Base-by-base conservation (phyloP, 1,140 invertebrate species). In the Drosophila grimshawi region DNA sequence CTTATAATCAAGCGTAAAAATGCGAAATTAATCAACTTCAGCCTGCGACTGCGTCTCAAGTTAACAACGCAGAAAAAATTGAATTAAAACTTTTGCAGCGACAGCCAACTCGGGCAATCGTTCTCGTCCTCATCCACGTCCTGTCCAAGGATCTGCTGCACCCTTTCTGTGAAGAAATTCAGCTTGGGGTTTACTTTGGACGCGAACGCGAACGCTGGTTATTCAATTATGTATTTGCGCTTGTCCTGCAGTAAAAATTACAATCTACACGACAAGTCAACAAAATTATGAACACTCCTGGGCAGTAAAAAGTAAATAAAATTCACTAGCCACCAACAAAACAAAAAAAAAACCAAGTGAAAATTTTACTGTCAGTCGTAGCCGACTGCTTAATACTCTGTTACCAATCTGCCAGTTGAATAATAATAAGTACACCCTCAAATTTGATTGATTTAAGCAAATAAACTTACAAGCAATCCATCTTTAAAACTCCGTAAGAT, bases 221-320 rank as follows among this genome's bases (percentile, higher is more conserved):
- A 91, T 91, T 91, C 89, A 91, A 90, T 91, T 91, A 91, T 91
- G 83, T 88, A 88, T 91, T 91, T 88, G 76, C 81, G 85, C 75
- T 89, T 91, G 82, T 91, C 82, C 82, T 86, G 90, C 90, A 82
- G 90, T 86, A 88, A 86, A 82, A 89, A 89, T 89, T 90, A 86
- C 83, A 86, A 86, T 80, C 78, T 81, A 79, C 76, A 86, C 82
- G 82, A 91, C 90, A 91, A 91, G 82, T 91, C 90, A 91, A 91
- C 90, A 90, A 89, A 91, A 91, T 91, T 91, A 91, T 91, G 90
- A 91, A 91, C 90, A 91, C 90, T 80, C 59, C 69, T 77, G 77
- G 77, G 71, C 82, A 85, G 82, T 82, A 86, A 90, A 89, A 88
- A 91, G 89, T 83, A 89, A 89, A 91, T 91, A 91, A 91, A 91